Evolutionary conservation across 1,140 invertebrate species (phyloP), one percentile per base, ranked within the genome.

Genomic region (Drosophila serrata): DNA sequence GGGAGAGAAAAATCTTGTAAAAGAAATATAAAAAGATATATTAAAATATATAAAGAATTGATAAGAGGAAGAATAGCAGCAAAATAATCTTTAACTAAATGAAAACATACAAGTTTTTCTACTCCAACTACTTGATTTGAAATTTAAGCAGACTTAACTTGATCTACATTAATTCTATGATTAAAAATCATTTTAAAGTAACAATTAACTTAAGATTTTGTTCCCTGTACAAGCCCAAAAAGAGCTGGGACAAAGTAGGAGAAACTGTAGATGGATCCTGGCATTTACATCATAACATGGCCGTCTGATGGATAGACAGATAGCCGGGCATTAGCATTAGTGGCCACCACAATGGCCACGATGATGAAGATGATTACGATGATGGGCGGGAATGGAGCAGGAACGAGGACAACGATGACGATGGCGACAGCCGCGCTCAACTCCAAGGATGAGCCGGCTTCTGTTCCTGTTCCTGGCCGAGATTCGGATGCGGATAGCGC

Each of bases 201-300:
- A n/a, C 3, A 8, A 7, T 39, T 2, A 51, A 12, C 11, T 13
- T 1, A 13, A 7, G n/a, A 4, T 15, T 37, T 61, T 27, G 19
- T 11, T 12, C 6, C 19, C 27, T 53, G 65, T 65, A 24, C 11
- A 7, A 43, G 29, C 12, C 49, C n/a, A n/a, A 33, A 22, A 31
- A 37, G 19, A 55, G 37, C 40, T 37, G 15, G 1, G n/a, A n/a
- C 17, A 22, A 48, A 60, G 46, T 13, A 51, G 51, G 15, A 55
- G 35, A 35, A 69, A 48, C 39, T 22, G 24, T 58, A 78, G 65
- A 37, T 60, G 74, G 40, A 61, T 55, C 27, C 65, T 49, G 65
- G 75, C 80, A 84, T 88, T 87, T 80, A 82, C 84, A 88, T 87
- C 84, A 87, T 87, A 87, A 87, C 84, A 86, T 79, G 82, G 68